These are phyloP conservation scores for Pyrocephalus nanus DNA, from an alignment of 2,797 vertebrate species.

Conservation along the genomic window DNA sequence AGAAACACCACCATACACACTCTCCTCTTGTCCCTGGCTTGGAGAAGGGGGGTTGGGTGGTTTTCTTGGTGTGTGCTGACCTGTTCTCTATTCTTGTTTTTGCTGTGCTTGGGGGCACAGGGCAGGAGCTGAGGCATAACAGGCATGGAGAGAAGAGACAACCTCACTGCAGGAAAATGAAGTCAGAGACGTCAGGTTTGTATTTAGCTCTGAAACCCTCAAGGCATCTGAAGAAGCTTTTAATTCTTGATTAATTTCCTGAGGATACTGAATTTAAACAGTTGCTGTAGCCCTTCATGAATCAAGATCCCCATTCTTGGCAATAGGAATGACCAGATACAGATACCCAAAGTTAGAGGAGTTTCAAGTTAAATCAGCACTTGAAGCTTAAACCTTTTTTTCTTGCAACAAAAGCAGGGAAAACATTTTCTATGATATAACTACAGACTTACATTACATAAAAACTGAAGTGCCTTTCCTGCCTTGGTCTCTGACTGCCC, in stretches of 20 bases:
- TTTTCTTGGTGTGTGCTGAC: rapidly evolving
- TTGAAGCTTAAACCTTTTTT: background rate
- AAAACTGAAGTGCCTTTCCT: background rate
- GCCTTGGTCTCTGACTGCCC: background rate
- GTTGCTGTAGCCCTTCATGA: background rate
- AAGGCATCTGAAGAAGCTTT: background rate
- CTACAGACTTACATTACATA: background rate
- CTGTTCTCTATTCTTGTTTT: background rate
- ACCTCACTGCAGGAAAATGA: background rate
- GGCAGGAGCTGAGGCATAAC: background rate
- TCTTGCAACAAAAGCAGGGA: background rate
- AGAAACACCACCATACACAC: background rate
- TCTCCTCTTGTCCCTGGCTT: background rate
- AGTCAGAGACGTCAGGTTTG: background rate
- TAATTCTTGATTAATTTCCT: background rate
- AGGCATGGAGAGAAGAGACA: background rate
- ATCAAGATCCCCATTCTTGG: background rate
- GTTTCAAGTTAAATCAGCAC: background rate
- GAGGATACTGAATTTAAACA: background rate
- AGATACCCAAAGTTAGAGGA: background rate
- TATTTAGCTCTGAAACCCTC: background rate
- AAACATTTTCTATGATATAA: background rate
- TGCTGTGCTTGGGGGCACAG: background rate
- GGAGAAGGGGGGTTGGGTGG: background rate
- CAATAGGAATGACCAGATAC: background rate